Conservation (phyloP, 2,797 vertebrate species). For the Acrocephalus scirpaceus region DNA sequence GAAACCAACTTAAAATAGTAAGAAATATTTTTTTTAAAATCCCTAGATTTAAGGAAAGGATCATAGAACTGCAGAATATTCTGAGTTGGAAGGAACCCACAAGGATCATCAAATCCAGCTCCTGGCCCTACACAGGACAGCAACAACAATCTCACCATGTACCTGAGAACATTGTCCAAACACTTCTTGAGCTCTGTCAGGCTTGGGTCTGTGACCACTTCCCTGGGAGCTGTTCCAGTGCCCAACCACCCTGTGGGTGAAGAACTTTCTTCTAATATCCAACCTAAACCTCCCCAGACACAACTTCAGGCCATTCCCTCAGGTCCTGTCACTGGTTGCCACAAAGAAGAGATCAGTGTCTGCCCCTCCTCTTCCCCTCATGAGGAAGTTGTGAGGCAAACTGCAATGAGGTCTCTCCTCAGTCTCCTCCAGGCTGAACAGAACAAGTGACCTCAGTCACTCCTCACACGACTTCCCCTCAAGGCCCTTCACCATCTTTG, state of each 20-base stretch:
- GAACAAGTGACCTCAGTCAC: rapidly evolving
- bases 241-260: rapidly evolving
- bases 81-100: not conserved
- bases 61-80: not conserved
- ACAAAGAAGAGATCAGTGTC: not conserved
- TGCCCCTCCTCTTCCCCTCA: rapidly evolving
- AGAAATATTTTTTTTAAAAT: not conserved
- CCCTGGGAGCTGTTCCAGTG: not conserved
- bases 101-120: not conserved
- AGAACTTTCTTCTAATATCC: not conserved
- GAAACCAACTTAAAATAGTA: not conserved
- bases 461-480: rapidly evolving
- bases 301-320: not conserved
- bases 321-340: not conserved
- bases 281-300: rapidly evolving
- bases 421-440: not conserved
- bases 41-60: not conserved
- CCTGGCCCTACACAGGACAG: not conserved
- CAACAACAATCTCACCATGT: not conserved
- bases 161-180: not conserved
- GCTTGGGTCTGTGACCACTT: not conserved
- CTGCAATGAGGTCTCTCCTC: not conserved
- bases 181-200: not conserved
- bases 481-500: not conserved
- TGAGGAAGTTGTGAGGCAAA: not conserved